These are phyloP conservation scores for Psylliodes chrysocephalus DNA, from an alignment of 2,888 invertebrate species.

Conservation along the genomic window DNA sequence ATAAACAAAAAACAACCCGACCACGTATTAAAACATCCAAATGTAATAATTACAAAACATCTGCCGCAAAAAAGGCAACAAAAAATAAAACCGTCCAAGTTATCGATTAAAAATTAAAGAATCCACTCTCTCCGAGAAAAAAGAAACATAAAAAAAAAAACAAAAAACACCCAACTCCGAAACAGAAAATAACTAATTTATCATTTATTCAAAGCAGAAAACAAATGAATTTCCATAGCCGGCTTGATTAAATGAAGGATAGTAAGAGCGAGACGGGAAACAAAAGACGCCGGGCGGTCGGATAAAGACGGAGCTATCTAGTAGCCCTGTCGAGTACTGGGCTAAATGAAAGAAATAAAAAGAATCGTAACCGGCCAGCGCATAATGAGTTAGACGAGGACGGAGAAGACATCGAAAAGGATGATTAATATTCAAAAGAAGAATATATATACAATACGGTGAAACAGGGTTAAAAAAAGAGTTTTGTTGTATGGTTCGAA, in stretches of 20 bases:
- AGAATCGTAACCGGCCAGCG: constrained; percentile 39
- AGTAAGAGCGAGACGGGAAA: constrained; percentile 51
- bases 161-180: constrained; percentile 54
- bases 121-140: constrained; percentile 33
- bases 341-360: constrained; percentile 46
- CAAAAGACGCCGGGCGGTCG: constrained; percentile 28
- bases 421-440: constrained; percentile 59
- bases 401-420: constrained; percentile 36
- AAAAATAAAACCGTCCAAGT: constrained; percentile 8
- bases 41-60: constrained; percentile 31
- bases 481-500: constrained; percentile 43
- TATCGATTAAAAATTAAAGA: constrained; percentile 51
- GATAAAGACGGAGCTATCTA: constrained; percentile 43
- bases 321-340: constrained; percentile 40
- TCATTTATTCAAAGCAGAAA: constrained; percentile 60
- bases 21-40: constrained; percentile 15
- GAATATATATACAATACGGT: constrained; percentile 50
- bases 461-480: constrained; percentile 47
- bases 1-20: constrained; percentile 15
- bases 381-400: constrained; percentile 45
- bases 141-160: constrained; percentile 44
- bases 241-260: constrained; percentile 60
- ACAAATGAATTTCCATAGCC: constrained; percentile 62
- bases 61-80: constrained; percentile 15
- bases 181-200: constrained; percentile 59